These are phyloP conservation scores for Haemorhous mexicanus DNA, from an alignment of 2,113 vertebrate genomes.

Conservation along the genomic window DNA sequence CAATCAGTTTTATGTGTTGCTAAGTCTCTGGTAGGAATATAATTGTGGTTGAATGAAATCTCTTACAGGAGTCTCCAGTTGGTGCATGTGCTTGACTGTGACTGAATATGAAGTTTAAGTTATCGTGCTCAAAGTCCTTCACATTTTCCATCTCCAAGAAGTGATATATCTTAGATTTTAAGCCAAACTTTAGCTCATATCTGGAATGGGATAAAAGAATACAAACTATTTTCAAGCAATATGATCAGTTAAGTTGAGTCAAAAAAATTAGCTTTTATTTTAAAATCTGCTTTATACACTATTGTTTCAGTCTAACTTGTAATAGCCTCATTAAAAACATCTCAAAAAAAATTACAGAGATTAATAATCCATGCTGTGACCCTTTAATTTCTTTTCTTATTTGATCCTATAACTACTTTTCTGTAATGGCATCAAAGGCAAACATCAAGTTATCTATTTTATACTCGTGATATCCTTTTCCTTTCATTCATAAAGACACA, in stretches of 20 bases:
- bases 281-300: not conserved
- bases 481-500: not conserved
- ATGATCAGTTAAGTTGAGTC: not conserved
- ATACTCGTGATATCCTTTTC: not conserved
- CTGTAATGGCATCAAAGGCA: not conserved
- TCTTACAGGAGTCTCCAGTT: not conserved
- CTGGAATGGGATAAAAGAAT: not conserved
- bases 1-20: not conserved
- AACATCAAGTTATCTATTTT: not conserved
- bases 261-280: not conserved
- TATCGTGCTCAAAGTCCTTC: not conserved
- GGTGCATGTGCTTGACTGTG: not conserved
- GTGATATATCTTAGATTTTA: not conserved
- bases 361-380: not conserved
- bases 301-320: not conserved
- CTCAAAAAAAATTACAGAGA: not conserved
- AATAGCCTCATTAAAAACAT: not conserved
- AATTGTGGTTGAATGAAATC: not conserved
- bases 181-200: not conserved
- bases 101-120: not conserved
- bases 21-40: not conserved
- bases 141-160: not conserved
- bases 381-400: not conserved
- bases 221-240: not conserved
- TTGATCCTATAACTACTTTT: not conserved